A percentile compares a stretch with the other conserved stretches of the same genome.
These are phyloP conservation scores for Sebastes glaucus DNA, from an alignment of 2,797 vertebrate genomes.

Conservation along the genomic window DNA sequence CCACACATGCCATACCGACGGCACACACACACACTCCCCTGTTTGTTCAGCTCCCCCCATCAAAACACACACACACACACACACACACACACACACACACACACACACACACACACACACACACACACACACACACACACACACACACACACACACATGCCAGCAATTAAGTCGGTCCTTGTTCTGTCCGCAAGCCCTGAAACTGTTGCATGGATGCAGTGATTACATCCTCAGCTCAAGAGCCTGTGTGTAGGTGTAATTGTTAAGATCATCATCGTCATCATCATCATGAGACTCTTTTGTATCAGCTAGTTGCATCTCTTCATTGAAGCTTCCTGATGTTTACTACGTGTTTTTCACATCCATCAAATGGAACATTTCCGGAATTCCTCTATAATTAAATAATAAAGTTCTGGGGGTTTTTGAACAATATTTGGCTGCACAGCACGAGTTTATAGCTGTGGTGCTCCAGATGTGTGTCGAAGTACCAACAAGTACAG, in stretches of 20 bases:
- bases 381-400: not conserved
- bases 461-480: not conserved
- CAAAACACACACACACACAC: slow-evolving; percentile 20
- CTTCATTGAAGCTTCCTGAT: not conserved
- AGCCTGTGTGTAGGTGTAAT: not conserved
- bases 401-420: not conserved
- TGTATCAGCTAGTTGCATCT: not conserved
- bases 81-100: slow-evolving; percentile 42
- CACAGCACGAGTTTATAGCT: not conserved
- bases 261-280: not conserved
- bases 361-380: not conserved
- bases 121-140: slow-evolving; percentile 25
- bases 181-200: not conserved
- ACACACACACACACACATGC: slow-evolving; percentile 44
- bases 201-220: not conserved
- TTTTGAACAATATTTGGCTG: not conserved
- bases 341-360: not conserved
- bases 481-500: not conserved
- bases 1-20: not conserved
- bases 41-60: slow-evolving; percentile 28
- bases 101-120: slow-evolving; percentile 45
- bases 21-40: slow-evolving; percentile 3
- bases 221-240: slow-evolving; percentile 9
- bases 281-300: not conserved
- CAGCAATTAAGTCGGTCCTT: slow-evolving; percentile 20